Evolutionary conservation across 2,888 invertebrate species (phyloP), one percentile per base, ranked within the genome.

Genomic region (Sisyra nigra): DNA sequence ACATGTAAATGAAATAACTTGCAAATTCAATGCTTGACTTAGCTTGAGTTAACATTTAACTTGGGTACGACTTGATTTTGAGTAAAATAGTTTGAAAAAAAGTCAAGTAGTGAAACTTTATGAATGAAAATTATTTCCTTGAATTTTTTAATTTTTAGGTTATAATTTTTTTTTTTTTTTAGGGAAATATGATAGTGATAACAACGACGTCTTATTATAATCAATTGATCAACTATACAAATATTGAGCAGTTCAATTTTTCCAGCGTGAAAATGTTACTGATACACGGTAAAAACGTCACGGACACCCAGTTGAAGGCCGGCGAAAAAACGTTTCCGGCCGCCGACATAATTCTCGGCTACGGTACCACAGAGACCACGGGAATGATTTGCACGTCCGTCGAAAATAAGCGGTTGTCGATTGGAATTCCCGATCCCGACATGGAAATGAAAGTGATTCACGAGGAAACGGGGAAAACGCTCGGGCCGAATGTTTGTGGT

Each of bases 391-490:
- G 38, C 11, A 41, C 34, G n/a, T 34, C 24, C 5, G 17, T 30
- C 8, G 11, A 18, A 8, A 19, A 13, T n/a, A 41, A 41, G 13
- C 33, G 24, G 18, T 6, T 17, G 1, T 41, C 41, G 6, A 34
- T 41, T 13, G 41, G 41, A 8, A 9, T 19, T 7, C 41, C 41
- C 2, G 41, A 41, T 10, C 34, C 41, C 3, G 41, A 41, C n/a
- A 35, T 24, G 13, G 41, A 41, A 34, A 41, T 41, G 3, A 41
- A 41, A 34, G 34, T 41, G 10, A 19, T 15, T 40, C n/a, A 41
- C 15, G 19, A 18, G 5, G 31, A 34, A 9, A 34, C 18, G 3
- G 34, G 34, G 4, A 33, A 13, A 10, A 14, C 24, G 10, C 9
- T 41, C 4, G 41, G 41, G 2, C 19, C 41, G 19, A 33, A 41